Evolutionary conservation across 2,888 invertebrate species (phyloP).

Genomic region (Proisotoma minuta): DNA sequence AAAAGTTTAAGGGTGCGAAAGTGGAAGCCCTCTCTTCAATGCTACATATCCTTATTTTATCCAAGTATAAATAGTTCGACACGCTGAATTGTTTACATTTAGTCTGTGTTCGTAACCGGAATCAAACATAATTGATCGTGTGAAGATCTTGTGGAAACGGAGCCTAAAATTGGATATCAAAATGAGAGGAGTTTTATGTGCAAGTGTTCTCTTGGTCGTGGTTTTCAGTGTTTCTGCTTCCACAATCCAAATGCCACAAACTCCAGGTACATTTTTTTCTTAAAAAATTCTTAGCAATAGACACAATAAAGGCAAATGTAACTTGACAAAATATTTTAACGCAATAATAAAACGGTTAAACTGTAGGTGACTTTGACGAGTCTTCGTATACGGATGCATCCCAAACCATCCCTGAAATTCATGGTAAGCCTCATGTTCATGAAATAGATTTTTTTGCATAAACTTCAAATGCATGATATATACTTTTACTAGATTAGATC

Average conservation of each 20-base stretch:
- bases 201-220: conserved; percentile 6
- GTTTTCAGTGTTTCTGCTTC: conserved; percentile 7
- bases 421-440: too few relatives aligned
- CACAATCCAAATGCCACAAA: conserved; percentile 4
- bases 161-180: neutral
- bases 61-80: conserved; percentile 31
- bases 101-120: too few relatives aligned
- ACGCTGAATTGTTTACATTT: conserved; percentile 5
- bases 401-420: neutral
- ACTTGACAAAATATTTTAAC: too few relatives aligned
- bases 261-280: neutral
- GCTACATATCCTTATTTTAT: conserved; percentile 33
- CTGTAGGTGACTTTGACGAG: neutral
- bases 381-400: neutral
- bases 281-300: too few relatives aligned
- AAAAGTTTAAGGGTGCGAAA: conserved; percentile 14
- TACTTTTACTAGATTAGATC: too few relatives aligned
- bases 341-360: too few relatives aligned
- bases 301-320: too few relatives aligned
- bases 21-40: conserved; percentile 6
- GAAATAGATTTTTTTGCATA: too few relatives aligned
- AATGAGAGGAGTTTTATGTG: conserved; percentile 6
- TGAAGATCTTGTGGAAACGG: too few relatives aligned
- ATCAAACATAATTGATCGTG: too few relatives aligned
- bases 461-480: too few relatives aligned